Conservation (phyloP, 2,113 vertebrate species). For the Ascaphus truei region DNA sequence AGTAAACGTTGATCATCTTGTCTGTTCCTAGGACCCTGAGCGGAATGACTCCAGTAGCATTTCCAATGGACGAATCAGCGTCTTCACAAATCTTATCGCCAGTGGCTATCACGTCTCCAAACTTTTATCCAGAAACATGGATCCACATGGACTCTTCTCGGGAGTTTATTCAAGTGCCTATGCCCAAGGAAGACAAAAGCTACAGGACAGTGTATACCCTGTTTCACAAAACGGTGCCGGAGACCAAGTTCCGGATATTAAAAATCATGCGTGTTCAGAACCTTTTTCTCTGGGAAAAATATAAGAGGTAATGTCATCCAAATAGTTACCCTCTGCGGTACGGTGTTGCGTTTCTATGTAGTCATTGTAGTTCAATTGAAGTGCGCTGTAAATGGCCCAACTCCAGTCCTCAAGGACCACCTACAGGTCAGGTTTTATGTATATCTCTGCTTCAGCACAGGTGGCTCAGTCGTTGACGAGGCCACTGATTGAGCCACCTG, state of each 20-base stretch:
- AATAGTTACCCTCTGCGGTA: background rate
- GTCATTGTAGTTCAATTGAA: too few species aligned
- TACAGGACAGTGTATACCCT: conserved; percentile 96
- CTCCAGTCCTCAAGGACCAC: too few species aligned
- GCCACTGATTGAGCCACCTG: too few species aligned
- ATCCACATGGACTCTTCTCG: conserved; percentile 85
- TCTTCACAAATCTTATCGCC: conserved; percentile 67
- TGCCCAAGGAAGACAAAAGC: conserved; percentile 91
- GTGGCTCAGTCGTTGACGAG: too few species aligned
- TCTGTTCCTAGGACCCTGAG: conserved; percentile 73
- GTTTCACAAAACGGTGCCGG: conserved; percentile 97
- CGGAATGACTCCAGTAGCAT: conserved; percentile 57
- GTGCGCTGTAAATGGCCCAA: too few species aligned
- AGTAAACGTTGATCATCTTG: background rate
- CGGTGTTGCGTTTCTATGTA: background rate
- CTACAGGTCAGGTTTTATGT: too few species aligned
- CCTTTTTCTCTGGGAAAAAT: conserved; percentile 98
- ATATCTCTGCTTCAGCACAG: too few species aligned
- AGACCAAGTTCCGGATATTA: conserved; percentile 92
- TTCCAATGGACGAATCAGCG: conserved; percentile 53
- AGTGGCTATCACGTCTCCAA: conserved; percentile 66
- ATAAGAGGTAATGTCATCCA: conserved; percentile 76
- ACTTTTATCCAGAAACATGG: conserved; percentile 95
- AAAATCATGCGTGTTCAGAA: conserved; percentile 96
- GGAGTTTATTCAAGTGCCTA: conserved; percentile 96